Base-by-base conservation (phyloP, 2,797 vertebrate species). In the Sus cebifrons region DNA sequence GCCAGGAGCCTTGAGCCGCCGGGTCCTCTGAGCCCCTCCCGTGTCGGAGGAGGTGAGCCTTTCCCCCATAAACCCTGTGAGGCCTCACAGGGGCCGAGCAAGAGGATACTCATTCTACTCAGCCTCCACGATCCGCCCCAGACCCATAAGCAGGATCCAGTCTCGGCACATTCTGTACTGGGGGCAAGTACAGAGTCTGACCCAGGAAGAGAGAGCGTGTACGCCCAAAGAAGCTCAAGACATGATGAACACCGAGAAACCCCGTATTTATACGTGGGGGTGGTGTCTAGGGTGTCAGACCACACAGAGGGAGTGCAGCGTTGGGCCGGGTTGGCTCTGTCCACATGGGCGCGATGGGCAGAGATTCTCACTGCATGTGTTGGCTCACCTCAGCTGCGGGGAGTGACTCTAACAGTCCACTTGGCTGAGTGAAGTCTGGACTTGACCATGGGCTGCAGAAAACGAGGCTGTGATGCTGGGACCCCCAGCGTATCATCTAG, bases 401-500 rank as follows among this genome's bases (percentile, higher is more conserved):
- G 2, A 29, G 20, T 0, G 27, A n/a, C 25, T 17, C 14, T 7
- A 0, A 2, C 15, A 11, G 60, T 14, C 18, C 27, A 5, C 3
- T 3, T 23, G 11, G 32, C 10, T 7, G 75, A 32, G 29, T 7
- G 49, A 6, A 20, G 32, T 32, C 77, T 11, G 58, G 40, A 18
- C 18, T 1, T 1, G 7, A 3, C 1, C 9, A 58, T 0, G 52
- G 67, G 3, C 79, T 13, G 14, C 3, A 6, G 32, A 21, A 7
- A 4, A 10, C 0, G 18, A 21, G 11, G 16, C 1, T 4, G 60
- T 25, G n/a, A 64, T 17, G 75, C 25, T 1, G 2, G 44, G 9
- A 7, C 7, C 14, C 29, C n/a, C 1, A 0, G 18, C 1, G 16
- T 27, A 3, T 32, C 32, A 15, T 0, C 2, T 1, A 36, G 9